A percentile compares a stretch with the other conserved stretches of the same genome.
These are phyloP conservation scores for Diplodus sargus DNA, from an alignment of 2,797 vertebrate species.

Conservation along the genomic window DNA sequence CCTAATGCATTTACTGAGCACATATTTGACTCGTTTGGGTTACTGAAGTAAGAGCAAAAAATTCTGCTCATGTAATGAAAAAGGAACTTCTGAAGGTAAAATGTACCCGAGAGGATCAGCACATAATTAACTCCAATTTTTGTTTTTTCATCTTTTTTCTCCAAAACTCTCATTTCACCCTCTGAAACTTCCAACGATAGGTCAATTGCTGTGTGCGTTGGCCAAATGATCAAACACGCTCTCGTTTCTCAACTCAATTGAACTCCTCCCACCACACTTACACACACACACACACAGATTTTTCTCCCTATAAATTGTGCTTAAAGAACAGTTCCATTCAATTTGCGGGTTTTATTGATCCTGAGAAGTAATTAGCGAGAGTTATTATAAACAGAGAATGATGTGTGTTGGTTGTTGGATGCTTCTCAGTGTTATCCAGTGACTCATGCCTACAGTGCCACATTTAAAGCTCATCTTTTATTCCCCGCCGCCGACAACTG, in stretches of 20 bases:
- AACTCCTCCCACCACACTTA: conserved; percentile 11
- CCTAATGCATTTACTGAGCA: conserved; percentile 3
- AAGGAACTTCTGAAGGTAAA: conserved; percentile 36
- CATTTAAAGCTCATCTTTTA: conserved; percentile 55
- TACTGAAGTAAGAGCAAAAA: conserved; percentile 13
- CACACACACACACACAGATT: conserved; percentile 25
- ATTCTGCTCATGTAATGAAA: conserved; percentile 18
- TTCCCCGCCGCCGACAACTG: conserved; percentile 38
- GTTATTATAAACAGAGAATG: conserved; percentile 73
- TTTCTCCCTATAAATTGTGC: conserved; percentile 48
- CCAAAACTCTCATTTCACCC: conserved; percentile 25
- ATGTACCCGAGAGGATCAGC: conserved; percentile 23
- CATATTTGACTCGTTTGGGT: conserved; percentile 12
- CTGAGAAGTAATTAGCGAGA: conserved; percentile 68
- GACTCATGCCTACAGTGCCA: conserved; percentile 35
- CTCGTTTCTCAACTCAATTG: conserved; percentile 42
- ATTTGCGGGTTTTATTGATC: conserved; percentile 68
- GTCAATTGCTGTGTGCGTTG: conserved; percentile 46
- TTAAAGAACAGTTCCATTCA: conserved; percentile 60
- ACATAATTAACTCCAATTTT: conserved; percentile 47
- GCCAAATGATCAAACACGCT: conserved; percentile 54
- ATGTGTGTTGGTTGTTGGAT: conserved; percentile 52
- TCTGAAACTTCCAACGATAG: conserved; percentile 17
- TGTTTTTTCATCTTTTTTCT: background rate
- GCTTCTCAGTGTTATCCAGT: conserved; percentile 42